Evolutionary conservation across 30 jellyfish, hydroid and myxozoan genomes (phyloP), one percentile per base, ranked within the genome.

Genomic region (Rhopilema esculentum): DNA sequence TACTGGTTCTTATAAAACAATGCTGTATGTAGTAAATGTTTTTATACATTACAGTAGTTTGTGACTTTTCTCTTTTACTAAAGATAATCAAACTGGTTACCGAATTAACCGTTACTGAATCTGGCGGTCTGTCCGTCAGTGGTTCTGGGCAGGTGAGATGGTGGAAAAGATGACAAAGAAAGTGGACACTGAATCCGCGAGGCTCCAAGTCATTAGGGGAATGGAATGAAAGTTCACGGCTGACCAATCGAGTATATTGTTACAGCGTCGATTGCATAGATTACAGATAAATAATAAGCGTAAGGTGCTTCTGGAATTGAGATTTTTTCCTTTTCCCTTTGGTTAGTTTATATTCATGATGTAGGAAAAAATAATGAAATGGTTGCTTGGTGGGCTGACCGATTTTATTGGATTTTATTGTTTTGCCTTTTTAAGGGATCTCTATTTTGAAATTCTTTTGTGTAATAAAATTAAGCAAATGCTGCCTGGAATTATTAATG

Each of bases 71-170:
- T 25, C 18, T 53, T 82, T 53, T 67, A 23, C 62, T 26, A 8
- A 50, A 91, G 97, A 84, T 91, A 48, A 31, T 32, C 63, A 69
- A 92, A 50, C 87, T 92, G 2, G 32, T 92, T 20, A 19, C 86
- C 24, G 88, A 74, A n/a, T 40, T 40, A 2, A 12, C 57, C 57
- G 12, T 2, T 40, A 40, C 57, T 40, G 57, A 40, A 12, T 40
- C 12, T 40, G 57, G 9, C 9, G 57, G 12, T n/a, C n/a, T 89
- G 17, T 72, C 93, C 4, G 70, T 94, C 20, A 74, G 80, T 61
- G 98, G 96, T 27, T 66, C 25, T 91, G 95, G 95, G 92, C 89
- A 29, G 83, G 88, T 1, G 90, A 85, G 29, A 67, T 28, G 93
- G 68, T 8, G 83, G 81, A 18, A 32, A 28, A 85, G 57, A 82